Base-by-base conservation (phyloP, 2,888 invertebrate species). In the Sclerodermus sp. region DNA sequence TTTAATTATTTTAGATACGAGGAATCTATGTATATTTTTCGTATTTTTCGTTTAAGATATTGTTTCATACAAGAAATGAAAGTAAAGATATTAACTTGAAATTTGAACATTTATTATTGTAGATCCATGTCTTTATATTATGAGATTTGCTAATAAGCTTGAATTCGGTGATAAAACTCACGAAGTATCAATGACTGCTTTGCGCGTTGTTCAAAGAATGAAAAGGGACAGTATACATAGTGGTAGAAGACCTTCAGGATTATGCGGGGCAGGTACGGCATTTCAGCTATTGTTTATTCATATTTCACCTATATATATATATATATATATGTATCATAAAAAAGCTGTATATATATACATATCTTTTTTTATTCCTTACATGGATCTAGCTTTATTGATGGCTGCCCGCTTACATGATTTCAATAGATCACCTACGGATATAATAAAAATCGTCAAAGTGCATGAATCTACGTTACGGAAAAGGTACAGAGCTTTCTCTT, bases 241-340 rank as follows among this genome's bases (percentile, higher is more conserved):
- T 1, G 99, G 99, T 6, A 83, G 99, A 51, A 82, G 97, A 62
- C 98, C 99, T 1, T 96, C 97, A 0, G 99, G 98, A 10, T 85
- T 99, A 15, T 99, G 98, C 80, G 99, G 99, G 17, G 98, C 99
- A 74, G 94, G 94, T 93, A 23, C n/a, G n/a, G n/a, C n/a, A n/a
- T n/a, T n/a, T n/a, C n/a, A n/a, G n/a, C n/a, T 43, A 9, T 41
- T 36, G 12, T 10, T 44, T 6, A 14, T 5, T 15, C 14, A 16
- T 42, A 40, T 31, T 14, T n/a, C 18, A 17, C 12, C 18, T 44
- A 12, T 30, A 15, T 31, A 9, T 2, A 41, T 32, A n/a, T 39
- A 36, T 42, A n/a, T 38, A 17, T 8, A 4, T 15, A 38, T 29
- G 18, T 17, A 36, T 40, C 15, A 37, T 1, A 23, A 32, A 37